Percentiles rank a stretch among this genome's conserved stretches.
Evolutionary conservation across 2,888 invertebrate species (phyloP).

Genomic region (Aphidius colemani): DNA sequence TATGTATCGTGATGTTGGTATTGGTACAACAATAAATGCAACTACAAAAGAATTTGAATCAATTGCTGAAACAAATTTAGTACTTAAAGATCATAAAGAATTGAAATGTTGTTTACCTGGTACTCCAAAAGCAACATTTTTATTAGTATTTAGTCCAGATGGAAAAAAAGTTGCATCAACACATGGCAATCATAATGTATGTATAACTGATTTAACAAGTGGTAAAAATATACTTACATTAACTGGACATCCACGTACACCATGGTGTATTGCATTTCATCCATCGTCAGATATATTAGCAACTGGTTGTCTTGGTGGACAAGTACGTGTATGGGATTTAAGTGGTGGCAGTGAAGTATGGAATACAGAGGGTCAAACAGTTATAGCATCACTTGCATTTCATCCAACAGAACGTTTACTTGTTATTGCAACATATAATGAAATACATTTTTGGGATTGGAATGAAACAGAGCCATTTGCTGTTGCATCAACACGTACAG

Average conservation of each 20-base stretch:
- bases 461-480: slow-evolving; percentile 76
- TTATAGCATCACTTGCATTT: slow-evolving; percentile 85
- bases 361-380: slow-evolving; percentile 74
- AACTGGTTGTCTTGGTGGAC: slow-evolving; percentile 86
- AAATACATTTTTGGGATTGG: slow-evolving; percentile 91
- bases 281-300: slow-evolving; percentile 84
- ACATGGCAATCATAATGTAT: slow-evolving; percentile 87
- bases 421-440: slow-evolving; percentile 84
- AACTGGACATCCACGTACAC: slow-evolving; percentile 83
- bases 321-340: slow-evolving; percentile 88
- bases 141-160: slow-evolving; percentile 88
- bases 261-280: slow-evolving; percentile 90
- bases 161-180: slow-evolving; percentile 86
- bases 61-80: slow-evolving; percentile 70
- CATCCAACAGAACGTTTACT: slow-evolving; percentile 82
- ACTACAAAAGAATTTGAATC: slow-evolving; percentile 66
- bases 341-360: slow-evolving; percentile 84
- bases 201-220: slow-evolving; percentile 79
- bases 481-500: slow-evolving; percentile 73
- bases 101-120: slow-evolving; percentile 75
- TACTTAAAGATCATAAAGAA: slow-evolving; percentile 66
- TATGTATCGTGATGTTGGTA: slow-evolving; percentile 51
- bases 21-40: slow-evolving; percentile 46
- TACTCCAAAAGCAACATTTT: slow-evolving; percentile 78
- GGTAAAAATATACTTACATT: slow-evolving; percentile 79